phyloP scores from a whole-genome alignment of 1,140 invertebrate species.

The Akabosia matsudoensis region DNA sequence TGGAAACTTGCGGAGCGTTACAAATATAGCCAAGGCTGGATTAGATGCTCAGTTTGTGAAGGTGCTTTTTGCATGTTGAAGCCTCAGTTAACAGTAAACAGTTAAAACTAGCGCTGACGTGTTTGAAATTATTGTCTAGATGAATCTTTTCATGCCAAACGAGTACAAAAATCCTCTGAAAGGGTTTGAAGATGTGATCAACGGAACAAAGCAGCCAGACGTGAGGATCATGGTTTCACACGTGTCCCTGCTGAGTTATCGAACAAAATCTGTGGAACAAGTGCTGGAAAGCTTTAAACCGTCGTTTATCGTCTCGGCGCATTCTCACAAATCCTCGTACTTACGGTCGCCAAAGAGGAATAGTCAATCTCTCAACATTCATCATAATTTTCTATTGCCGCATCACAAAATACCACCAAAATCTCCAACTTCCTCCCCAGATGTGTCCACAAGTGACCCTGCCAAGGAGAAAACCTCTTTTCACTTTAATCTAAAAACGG shows the following conservation, averaged over 20 bases:
- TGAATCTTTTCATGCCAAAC: slow-evolving; percentile 36
- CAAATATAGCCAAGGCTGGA: slow-evolving; percentile 1
- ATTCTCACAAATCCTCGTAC: slow-evolving; percentile 65
- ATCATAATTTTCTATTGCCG: slow-evolving; percentile 34
- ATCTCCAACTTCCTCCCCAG: background rate
- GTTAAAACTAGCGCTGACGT: background rate
- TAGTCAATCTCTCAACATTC: slow-evolving; percentile 53
- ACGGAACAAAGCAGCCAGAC: slow-evolving; percentile 25
- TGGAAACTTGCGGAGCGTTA: slow-evolving; percentile 57
- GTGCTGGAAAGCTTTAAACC: slow-evolving; percentile 62
- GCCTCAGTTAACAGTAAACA: background rate
- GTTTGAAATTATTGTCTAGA: background rate
- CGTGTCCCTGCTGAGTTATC: slow-evolving; percentile 22
- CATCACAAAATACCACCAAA: no score
- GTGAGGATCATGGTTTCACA: slow-evolving; percentile 30
- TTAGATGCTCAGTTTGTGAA: slow-evolving; percentile 59
- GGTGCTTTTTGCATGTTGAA: slow-evolving; percentile 50
- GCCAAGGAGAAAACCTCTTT: background rate
- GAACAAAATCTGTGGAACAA: slow-evolving; percentile 22
- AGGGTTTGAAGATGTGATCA: slow-evolving; percentile 13
- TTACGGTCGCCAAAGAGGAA: background rate
- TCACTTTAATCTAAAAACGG: background rate
- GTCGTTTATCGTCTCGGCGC: slow-evolving; percentile 77
- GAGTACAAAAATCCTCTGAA: slow-evolving; percentile 33
- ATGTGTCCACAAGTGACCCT: background rate